A percentile compares a stretch with the other conserved stretches of the same genome.
Conservation (phyloP, 2,113 vertebrate species). For the Callipepla squamata region DNA sequence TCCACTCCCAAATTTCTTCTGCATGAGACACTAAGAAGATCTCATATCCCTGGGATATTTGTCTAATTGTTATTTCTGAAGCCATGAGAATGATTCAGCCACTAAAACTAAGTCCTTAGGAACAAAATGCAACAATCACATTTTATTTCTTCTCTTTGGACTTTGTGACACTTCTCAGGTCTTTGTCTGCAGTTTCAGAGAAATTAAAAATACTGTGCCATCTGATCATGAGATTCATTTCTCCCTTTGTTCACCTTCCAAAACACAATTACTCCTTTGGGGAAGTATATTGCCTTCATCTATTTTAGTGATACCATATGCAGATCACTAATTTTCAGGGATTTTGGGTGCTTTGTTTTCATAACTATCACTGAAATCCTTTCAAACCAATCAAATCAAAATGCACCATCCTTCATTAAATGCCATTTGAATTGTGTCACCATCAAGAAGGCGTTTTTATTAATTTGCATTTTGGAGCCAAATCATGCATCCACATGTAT, state of each 20-base stretch:
- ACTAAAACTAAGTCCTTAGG: background rate
- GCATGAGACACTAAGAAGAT: background rate
- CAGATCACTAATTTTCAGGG: background rate
- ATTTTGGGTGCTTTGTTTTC: background rate
- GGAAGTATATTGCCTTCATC: background rate
- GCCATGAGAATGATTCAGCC: background rate
- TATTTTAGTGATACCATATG: background rate
- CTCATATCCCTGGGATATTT: background rate
- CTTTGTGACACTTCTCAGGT: background rate
- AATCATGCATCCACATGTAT: background rate
- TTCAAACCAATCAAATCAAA: slow-evolving; percentile 19
- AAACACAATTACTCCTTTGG: background rate
- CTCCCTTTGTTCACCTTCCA: background rate
- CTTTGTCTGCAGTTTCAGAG: background rate
- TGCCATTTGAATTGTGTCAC: slow-evolving; percentile 40
- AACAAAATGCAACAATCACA: background rate
- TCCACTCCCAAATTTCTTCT: background rate
- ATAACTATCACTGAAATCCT: background rate
- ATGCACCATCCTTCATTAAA: slow-evolving; percentile 15
- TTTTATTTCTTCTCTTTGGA: background rate
- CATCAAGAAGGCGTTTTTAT: background rate
- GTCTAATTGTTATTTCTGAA: background rate
- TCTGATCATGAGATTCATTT: background rate
- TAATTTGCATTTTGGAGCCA: slow-evolving; percentile 5
- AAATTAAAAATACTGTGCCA: background rate